Percentiles rank a stretch among this genome's conserved stretches.
phyloP scores from a whole-genome alignment of 2,113 vertebrate species.

The Corydoras maculifer region DNA sequence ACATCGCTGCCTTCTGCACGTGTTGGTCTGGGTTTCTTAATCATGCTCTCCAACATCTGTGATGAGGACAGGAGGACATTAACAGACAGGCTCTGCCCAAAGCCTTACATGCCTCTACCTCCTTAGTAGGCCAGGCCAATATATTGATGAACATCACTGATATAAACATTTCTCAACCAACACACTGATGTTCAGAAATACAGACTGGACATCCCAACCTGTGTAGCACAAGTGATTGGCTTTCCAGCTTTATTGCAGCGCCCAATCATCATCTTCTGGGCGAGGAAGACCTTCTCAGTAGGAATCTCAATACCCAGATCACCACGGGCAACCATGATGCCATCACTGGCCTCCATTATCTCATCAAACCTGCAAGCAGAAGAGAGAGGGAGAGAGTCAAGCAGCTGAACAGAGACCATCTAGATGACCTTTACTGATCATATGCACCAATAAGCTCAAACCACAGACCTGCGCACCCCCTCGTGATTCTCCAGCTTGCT shows the following conservation, averaged over 20 bases:
- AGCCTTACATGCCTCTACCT: too few relatives aligned
- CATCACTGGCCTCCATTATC: slow-evolving; percentile 95
- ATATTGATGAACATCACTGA: too few relatives aligned
- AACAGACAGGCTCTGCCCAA: too few relatives aligned
- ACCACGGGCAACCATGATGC: slow-evolving; percentile 98
- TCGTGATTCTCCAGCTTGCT: slow-evolving; percentile 98
- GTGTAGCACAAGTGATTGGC: slow-evolving; percentile 94
- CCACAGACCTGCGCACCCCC: slow-evolving; percentile 85
- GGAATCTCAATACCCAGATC: slow-evolving; percentile 97
- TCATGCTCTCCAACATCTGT: slow-evolving; percentile 99
- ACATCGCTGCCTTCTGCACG: slow-evolving; percentile 95
- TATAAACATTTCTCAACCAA: background rate
- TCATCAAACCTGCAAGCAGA: slow-evolving; percentile 81
- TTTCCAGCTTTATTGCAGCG: slow-evolving; percentile 95
- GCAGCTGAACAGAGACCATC: too few relatives aligned
- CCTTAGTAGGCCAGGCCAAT: too few relatives aligned
- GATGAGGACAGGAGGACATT: background rate
- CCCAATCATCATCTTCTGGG: slow-evolving; percentile 99
- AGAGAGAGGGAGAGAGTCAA: background rate
- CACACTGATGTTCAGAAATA: background rate
- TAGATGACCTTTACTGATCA: background rate
- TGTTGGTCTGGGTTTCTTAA: slow-evolving; percentile 94
- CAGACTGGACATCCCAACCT: slow-evolving; percentile 63
- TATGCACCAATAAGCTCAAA: background rate
- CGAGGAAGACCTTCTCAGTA: slow-evolving; percentile 93